Conservation (phyloP, 2,888 invertebrate species). For the Eumacrocentrus americanus region DNA sequence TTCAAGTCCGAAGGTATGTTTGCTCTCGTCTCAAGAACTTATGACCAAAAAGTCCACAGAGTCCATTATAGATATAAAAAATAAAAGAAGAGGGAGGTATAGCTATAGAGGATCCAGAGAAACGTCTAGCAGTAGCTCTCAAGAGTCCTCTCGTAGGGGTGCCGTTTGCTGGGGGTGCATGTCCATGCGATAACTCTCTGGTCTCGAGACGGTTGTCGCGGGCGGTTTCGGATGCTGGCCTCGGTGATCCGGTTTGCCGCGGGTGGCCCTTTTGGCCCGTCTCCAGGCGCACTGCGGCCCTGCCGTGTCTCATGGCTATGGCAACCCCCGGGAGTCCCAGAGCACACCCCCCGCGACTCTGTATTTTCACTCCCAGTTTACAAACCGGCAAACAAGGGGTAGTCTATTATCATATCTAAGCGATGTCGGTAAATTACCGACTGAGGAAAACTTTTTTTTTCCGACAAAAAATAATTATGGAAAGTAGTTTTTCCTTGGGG, state of each 20-base stretch:
- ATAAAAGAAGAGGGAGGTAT: neutral
- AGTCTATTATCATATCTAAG: neutral
- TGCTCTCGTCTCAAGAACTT: constrained; percentile 1
- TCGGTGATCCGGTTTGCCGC: constrained; percentile 38
- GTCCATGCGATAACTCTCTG: constrained; percentile 44
- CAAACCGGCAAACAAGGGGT: neutral
- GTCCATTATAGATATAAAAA: neutral
- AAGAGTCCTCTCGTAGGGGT: constrained; percentile 35
- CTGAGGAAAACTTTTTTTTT: neutral
- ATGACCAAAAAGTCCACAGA: neutral
- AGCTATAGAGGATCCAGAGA: neutral
- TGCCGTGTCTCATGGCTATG: constrained; percentile 11
- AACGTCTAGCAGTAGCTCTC: constrained; percentile 11
- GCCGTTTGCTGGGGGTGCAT: constrained; percentile 38
- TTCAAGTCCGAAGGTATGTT: constrained; percentile 13
- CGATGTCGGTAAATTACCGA: constrained; percentile 10
- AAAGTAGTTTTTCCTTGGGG: too few species aligned
- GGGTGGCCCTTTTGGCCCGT: constrained; percentile 54
- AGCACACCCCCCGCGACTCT: constrained; percentile 1
- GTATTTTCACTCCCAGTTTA: neutral
- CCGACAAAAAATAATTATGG: too few species aligned
- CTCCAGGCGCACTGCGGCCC: constrained; percentile 60
- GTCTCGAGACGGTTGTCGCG: constrained; percentile 31
- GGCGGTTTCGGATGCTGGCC: constrained; percentile 41
- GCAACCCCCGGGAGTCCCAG: constrained; percentile 18